A percentile compares a stretch with the other conserved stretches of the same genome.
phyloP scores from a whole-genome alignment of 2,113 vertebrate genomes.

The Upupa epops region DNA sequence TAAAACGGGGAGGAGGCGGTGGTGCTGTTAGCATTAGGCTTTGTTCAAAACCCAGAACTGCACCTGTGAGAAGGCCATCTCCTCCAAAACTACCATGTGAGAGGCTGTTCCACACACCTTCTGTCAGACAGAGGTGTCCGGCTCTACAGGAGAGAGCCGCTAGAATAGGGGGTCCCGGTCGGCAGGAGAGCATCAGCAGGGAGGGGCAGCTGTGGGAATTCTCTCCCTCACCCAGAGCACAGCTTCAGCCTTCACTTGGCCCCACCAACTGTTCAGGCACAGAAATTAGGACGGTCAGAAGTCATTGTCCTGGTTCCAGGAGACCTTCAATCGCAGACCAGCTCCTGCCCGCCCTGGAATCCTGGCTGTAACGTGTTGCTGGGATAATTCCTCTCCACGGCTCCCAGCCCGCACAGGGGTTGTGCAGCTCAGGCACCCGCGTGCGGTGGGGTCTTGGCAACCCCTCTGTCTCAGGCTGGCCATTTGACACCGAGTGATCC shows the following conservation, averaged over 20 bases:
- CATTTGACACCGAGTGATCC: background rate
- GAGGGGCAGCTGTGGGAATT: background rate
- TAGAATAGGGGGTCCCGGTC: background rate
- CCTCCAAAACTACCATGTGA: background rate
- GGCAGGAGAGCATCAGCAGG: background rate
- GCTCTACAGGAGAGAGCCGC: background rate
- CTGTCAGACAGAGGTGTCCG: background rate
- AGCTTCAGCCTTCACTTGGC: background rate
- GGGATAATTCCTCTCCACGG: background rate
- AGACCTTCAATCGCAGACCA: background rate
- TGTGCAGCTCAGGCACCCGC: background rate
- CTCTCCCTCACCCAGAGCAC: background rate
- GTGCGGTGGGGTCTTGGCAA: background rate
- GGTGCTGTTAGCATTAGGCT: background rate
- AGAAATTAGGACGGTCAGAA: background rate
- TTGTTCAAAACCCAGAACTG: constrained; percentile 1
- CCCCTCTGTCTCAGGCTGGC: background rate
- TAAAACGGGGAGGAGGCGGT: background rate
- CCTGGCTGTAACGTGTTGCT: background rate
- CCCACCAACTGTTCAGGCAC: background rate
- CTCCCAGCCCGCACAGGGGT: background rate
- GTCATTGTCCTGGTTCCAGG: background rate
- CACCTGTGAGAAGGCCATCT: background rate
- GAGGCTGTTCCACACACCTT: background rate
- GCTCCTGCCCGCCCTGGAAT: background rate